Percentiles rank a stretch among this genome's conserved stretches.
Evolutionary conservation across 2,113 vertebrate species (phyloP).

Genomic region (Oreamnos americanus): DNA sequence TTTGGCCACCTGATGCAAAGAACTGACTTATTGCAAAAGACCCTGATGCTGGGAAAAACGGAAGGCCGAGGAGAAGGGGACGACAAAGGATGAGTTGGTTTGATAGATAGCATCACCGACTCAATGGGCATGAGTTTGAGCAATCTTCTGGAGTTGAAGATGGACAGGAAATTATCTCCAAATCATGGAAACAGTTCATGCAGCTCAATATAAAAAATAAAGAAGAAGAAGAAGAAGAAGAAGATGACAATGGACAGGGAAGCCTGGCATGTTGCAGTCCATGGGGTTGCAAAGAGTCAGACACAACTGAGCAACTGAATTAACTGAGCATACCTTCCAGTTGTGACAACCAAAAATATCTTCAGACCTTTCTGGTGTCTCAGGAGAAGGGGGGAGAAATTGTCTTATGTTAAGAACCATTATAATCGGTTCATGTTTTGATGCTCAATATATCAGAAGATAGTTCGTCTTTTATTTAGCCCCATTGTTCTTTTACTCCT

Average conservation of each 20-base stretch:
- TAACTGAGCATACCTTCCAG: background rate
- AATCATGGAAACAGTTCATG: background rate
- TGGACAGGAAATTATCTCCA: background rate
- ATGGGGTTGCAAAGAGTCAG: background rate
- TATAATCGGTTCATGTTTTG: background rate
- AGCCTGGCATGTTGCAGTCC: background rate
- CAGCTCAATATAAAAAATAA: background rate
- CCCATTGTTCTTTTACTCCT: background rate
- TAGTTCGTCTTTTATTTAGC: background rate
- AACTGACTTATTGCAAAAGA: background rate
- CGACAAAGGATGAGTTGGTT: background rate
- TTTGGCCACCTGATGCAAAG: background rate
- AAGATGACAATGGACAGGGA: background rate
- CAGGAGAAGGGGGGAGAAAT: background rate
- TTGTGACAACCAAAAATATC: background rate
- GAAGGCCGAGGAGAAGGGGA: background rate
- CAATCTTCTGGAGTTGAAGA: background rate
- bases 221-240: too few relatives aligned
- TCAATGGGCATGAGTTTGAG: background rate
- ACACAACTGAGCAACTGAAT: background rate
- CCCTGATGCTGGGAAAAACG: background rate
- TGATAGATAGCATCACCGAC: background rate
- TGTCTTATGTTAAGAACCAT: background rate
- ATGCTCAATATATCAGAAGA: background rate
- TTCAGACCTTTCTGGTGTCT: background rate